Conservation (phyloP, 1,140 invertebrate species). For the Pachypsylla venusta region DNA sequence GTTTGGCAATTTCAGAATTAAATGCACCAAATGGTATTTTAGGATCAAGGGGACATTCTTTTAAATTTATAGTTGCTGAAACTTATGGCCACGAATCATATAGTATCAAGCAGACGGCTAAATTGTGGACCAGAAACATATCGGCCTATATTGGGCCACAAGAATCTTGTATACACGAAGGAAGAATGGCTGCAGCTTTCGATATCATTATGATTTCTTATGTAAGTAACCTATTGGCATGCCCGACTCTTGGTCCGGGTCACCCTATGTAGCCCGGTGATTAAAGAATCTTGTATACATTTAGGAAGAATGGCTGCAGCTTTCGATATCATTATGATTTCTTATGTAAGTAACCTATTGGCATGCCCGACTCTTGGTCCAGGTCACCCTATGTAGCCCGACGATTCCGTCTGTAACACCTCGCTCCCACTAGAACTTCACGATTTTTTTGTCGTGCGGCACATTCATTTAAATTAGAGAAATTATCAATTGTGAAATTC, state of each 20-base stretch:
- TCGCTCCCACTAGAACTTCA: too few species aligned
- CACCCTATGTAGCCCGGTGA: too few species aligned
- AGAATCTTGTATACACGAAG: conserved; percentile 89
- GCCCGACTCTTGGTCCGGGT: too few species aligned
- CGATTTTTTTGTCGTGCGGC: too few species aligned
- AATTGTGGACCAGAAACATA: conserved; percentile 70
- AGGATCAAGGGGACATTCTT: conserved; percentile 42
- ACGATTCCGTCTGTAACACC: too few species aligned
- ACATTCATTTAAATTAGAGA: too few species aligned
- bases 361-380: too few species aligned
- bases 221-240: conserved; percentile 37
- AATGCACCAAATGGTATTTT: conserved; percentile 35
- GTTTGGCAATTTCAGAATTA: conserved; percentile 56
- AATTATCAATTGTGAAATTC: too few species aligned
- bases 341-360: conserved; percentile 65
- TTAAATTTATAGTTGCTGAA: conserved; percentile 74
- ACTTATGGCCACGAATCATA: conserved; percentile 78
- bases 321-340: conserved; percentile 82
- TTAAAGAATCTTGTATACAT: conserved; percentile 87
- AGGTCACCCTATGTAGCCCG: too few species aligned
- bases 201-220: conserved; percentile 78
- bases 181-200: conserved; percentile 84
- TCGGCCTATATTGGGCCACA: conserved; percentile 87
- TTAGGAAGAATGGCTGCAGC: conserved; percentile 86
- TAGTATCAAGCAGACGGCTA: conserved; percentile 71